These are phyloP conservation scores for Baryphthengus martii DNA, from an alignment of 2,113 vertebrate genomes.

Conservation along the genomic window DNA sequence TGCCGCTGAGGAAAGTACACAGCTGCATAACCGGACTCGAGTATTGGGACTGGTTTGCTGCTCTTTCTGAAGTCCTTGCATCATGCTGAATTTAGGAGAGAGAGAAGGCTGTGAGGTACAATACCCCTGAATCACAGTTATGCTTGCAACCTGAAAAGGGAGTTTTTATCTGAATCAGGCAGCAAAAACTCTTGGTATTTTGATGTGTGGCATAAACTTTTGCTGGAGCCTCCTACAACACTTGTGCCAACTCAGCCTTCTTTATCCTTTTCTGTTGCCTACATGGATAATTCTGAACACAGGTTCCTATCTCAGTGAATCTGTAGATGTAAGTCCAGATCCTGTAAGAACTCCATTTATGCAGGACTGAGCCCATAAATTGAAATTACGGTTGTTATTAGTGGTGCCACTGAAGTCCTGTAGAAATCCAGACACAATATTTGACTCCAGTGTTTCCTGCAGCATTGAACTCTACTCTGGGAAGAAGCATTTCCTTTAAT, in stretches of 20 bases:
- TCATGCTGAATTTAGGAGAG: not conserved
- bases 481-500: conserved; percentile 43
- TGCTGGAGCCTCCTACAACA: not conserved
- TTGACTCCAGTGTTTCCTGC: conserved; percentile 8
- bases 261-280: not conserved
- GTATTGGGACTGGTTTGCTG: not conserved
- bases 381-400: conserved; percentile 2
- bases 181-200: not conserved
- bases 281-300: not conserved
- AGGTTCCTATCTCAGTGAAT: not conserved
- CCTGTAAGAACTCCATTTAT: not conserved
- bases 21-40: not conserved
- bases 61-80: not conserved
- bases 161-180: not conserved
- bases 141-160: not conserved
- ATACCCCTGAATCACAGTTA: not conserved
- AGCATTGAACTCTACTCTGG: conserved; percentile 7
- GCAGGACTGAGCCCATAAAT: not conserved
- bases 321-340: not conserved
- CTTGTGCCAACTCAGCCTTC: not conserved
- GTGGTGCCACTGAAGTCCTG: not conserved
- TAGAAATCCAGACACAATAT: conserved; percentile 3
- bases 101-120: not conserved
- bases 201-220: not conserved
- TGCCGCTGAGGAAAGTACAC: not conserved